Evolutionary conservation across 2,888 invertebrate species (phyloP), one percentile per base, ranked within the genome.

Genomic region (Hirtodrosophila histrioides): DNA sequence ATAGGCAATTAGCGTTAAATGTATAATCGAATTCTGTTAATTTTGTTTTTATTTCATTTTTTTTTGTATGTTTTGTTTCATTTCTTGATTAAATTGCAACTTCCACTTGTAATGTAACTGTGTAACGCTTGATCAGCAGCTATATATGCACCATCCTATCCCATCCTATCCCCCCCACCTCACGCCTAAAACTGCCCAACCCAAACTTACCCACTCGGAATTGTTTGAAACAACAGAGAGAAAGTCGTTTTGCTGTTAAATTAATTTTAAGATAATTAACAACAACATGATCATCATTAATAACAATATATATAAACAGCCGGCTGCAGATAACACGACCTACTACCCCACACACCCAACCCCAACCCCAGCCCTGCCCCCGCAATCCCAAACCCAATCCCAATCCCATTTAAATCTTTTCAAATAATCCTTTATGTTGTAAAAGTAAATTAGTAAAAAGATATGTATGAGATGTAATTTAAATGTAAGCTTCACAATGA

Each of bases 241-340:
- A 43, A 45, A 36, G 36, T 37, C 23, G 49, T 33, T 54, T 43
- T 61, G 71, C 79, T 82, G 78, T 82, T 78, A 78, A 75, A 81
- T 70, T 82, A 78, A 64, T 78, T 81, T 65, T 77, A 77, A 80
- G 74, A 37, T 31, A 56, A 36, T 35, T 43, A 50, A 58, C 31
- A 57, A 33, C 35, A 57, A 33, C 41, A 48, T 46, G 10, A 46
- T 31, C 37, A 63, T 36, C 39, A 48, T 46, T 33, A 56, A 37
- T 9, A 48, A 41, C 4, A 41, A 29, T 36, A 45, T 36, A 46
- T 27, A 27, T 23, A 46, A 64, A 44, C 36, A 69, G 44, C 29
- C 33, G 17, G 27, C 45, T 55, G 5, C n/a, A 33, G 8, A n/a
- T 37, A 45, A 2, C 17, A 17, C 17, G 1, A n/a, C n/a, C n/a